A percentile compares a stretch with the other conserved stretches of the same genome.
Evolutionary conservation across 2,888 invertebrate species (phyloP).

Genomic region (Athalia circularis): DNA sequence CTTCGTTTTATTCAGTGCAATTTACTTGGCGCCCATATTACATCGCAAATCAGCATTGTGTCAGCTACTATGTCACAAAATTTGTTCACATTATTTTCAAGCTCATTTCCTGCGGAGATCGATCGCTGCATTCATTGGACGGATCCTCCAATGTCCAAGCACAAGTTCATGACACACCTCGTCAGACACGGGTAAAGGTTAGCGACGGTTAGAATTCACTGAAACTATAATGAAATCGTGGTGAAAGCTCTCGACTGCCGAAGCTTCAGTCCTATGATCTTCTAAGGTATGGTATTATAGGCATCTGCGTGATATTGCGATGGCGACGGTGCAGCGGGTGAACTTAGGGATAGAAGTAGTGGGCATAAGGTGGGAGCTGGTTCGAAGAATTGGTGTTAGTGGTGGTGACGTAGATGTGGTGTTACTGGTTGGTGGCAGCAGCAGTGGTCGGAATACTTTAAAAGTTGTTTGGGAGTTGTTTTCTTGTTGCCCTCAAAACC

Average conservation of each 20-base stretch:
- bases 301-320: not conserved
- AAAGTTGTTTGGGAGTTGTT: conserved; percentile 37
- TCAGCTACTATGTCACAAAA: no score
- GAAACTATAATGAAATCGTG: conserved; percentile 36
- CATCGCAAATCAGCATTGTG: not conserved
- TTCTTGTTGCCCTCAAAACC: conserved; percentile 35
- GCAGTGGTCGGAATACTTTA: conserved; percentile 41
- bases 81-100: no score
- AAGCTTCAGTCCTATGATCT: conserved; percentile 22
- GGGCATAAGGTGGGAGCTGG: conserved; percentile 17
- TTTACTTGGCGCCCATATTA: not conserved
- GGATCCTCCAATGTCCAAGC: no score
- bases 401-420: not conserved
- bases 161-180: no score
- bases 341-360: conserved; percentile 26
- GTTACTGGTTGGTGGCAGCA: conserved; percentile 30
- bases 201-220: not conserved
- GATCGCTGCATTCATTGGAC: no score
- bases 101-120: no score
- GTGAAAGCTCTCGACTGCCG: conserved; percentile 22
- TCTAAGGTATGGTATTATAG: not conserved
- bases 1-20: no score
- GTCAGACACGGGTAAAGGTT: no score
- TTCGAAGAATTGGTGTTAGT: conserved; percentile 24
- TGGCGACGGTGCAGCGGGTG: not conserved